Base-by-base conservation (phyloP, 2,797 vertebrate genomes). In the Smutsia temminckii region DNA sequence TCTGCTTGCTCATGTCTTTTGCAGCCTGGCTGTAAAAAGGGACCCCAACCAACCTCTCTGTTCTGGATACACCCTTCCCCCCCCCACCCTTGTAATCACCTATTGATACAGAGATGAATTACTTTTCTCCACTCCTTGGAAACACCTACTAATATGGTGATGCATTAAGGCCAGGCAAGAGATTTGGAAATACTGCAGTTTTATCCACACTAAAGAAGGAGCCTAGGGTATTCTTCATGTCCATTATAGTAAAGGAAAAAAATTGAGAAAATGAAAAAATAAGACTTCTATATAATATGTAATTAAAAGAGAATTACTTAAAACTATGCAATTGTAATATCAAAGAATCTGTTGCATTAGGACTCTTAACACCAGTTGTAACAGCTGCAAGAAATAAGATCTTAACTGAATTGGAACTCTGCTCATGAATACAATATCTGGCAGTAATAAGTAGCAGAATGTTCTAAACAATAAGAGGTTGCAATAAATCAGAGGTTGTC, bases 401-500 rank as follows among this genome's bases (percentile, higher is more conserved):
- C n/a, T 95, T 80, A 75, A 94, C 71, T 57, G 37, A 94, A 29
- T 51, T 96, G 90, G 92, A 95, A 93, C 18, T 64, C 34, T 34
- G 25, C 63, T 74, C 74, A 63, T 85, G 51, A 53, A 78, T 74
- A 68, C 37, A 71, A 17, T 68, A 61, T 71, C 84, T 64, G 66
- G 71, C 34, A 68, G 75, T 96, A 97, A 97, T 94, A 59, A 97
- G 93, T 3, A 85, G 49, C 87, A 95, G 77, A 95, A 89, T 85
- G 64, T 86, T 87, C 64, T 79, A 95, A 95, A 96, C 53, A 94
- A 87, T 79, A 59, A 71, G 37, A 63, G 49, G 55, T 90, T 96
- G 86, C 94, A 96, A 94, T 97, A 91, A 93, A 86, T 96, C 81
- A 89, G 71, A 86, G 79, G 46, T 86, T 91, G 68, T 96, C 85